Evolutionary conservation across 2,888 invertebrate species (phyloP), one percentile per base, ranked within the genome.

Genomic region (Hydroisotoma schaefferi): DNA sequence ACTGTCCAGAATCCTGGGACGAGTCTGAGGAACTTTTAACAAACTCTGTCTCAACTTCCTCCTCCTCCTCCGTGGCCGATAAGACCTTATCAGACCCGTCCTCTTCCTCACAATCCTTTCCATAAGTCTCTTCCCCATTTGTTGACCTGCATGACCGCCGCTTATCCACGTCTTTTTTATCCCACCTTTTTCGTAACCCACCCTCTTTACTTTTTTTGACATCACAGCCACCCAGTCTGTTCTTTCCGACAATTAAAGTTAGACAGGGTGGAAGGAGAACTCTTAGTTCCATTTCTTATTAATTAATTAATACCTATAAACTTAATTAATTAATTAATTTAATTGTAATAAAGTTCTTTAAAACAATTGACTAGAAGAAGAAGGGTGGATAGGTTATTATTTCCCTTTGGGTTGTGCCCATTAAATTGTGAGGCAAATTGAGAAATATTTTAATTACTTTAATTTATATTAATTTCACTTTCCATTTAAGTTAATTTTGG

Each of bases 281-380:
- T 23, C 68, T 43, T 1, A 66, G 64, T 47, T 69, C 68, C 68
- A 69, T 67, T 52, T 54, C 40, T 47, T 6, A 8, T 23, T 23
- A 47, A 47, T 47, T 47, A 47, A 25, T 28, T 15, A 10, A 18
- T 10, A n/a, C n/a, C n/a, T n/a, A n/a, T n/a, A n/a, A n/a, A n/a
- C n/a, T n/a, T n/a, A n/a, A n/a, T n/a, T n/a, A n/a, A n/a, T n/a
- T n/a, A n/a, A n/a, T n/a, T n/a, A n/a, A n/a, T n/a, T n/a, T n/a
- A n/a, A n/a, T n/a, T n/a, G n/a, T n/a, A n/a, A n/a, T n/a, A n/a
- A n/a, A n/a, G n/a, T n/a, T n/a, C n/a, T n/a, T n/a, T n/a, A n/a
- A n/a, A n/a, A n/a, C n/a, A n/a, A n/a, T n/a, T n/a, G n/a, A n/a
- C n/a, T n/a, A n/a, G n/a, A n/a, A n/a, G n/a, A n/a, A n/a, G n/a